Evolutionary conservation across 2,797 vertebrate genomes (phyloP).

Genomic region (Oophaga sylvatica): DNA sequence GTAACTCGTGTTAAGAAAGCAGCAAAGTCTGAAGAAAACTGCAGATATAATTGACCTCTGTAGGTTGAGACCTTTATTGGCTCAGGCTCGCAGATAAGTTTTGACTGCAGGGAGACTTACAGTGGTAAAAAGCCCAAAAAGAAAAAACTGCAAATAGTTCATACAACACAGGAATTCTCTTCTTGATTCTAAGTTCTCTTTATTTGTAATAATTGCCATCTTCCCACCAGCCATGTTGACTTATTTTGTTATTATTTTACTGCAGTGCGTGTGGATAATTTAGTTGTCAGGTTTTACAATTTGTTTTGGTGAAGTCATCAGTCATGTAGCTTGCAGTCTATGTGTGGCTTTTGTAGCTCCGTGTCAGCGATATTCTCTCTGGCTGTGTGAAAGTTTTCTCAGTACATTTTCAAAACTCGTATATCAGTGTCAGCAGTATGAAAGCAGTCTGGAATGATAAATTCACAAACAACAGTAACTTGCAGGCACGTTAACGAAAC

Average conservation of each 20-base stretch:
- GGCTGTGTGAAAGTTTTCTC: slow-evolving; percentile 47
- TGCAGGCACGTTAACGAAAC: slow-evolving; percentile 20
- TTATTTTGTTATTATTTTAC: slow-evolving; percentile 36
- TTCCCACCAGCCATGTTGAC: background rate
- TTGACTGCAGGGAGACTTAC: background rate
- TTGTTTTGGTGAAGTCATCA: slow-evolving; percentile 43
- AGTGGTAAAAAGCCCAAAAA: background rate
- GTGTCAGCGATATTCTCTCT: slow-evolving; percentile 57
- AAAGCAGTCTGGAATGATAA: slow-evolving; percentile 49
- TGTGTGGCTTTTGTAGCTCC: slow-evolving; percentile 20
- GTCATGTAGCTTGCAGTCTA: slow-evolving; percentile 41
- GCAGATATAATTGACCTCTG: no score
- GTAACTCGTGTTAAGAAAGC: no score
- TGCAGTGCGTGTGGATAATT: slow-evolving; percentile 41
- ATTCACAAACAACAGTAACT: slow-evolving; percentile 33
- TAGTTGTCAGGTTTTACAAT: slow-evolving; percentile 39
- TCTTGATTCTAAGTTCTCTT: background rate
- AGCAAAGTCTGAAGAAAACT: no score
- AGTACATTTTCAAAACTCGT: slow-evolving; percentile 52
- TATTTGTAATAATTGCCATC: background rate
- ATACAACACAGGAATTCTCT: background rate
- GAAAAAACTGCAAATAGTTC: background rate
- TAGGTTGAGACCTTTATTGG: no score
- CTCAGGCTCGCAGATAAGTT: no score
- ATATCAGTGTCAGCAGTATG: slow-evolving; percentile 54